phyloP scores from a whole-genome alignment of 2,888 invertebrate genomes.

The Esperia sulphurella region DNA sequence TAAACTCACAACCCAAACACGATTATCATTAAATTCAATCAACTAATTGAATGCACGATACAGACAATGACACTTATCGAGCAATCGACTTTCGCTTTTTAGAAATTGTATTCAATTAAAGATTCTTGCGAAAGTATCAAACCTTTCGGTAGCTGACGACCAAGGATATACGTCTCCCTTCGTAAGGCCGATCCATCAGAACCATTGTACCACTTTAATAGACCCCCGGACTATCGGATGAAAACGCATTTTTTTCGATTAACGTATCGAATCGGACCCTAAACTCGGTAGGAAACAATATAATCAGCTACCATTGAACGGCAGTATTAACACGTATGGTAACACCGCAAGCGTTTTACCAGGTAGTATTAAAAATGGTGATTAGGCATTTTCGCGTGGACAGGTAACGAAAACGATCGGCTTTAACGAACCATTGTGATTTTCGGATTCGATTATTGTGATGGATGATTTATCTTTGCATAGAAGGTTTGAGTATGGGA shows the following conservation, averaged over 20 bases:
- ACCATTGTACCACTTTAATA: constrained; percentile 56
- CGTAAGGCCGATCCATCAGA: constrained; percentile 46
- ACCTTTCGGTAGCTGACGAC: constrained; percentile 12
- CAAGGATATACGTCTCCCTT: constrained; percentile 13
- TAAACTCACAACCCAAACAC: constrained; percentile 14
- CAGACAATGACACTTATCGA: constrained; percentile 26
- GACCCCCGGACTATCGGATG: constrained; percentile 56
- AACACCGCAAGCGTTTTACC: constrained; percentile 30
- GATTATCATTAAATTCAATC: constrained; percentile 20
- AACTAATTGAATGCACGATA: constrained; percentile 25
- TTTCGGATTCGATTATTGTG: constrained; percentile 70
- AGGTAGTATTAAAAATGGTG: constrained; percentile 70
- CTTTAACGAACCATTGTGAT: constrained; percentile 75
- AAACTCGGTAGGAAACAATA: constrained; percentile 68
- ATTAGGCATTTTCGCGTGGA: constrained; percentile 56
- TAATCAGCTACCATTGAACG: constrained; percentile 72
- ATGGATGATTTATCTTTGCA: constrained; percentile 52
- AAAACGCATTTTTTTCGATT: constrained; percentile 71
- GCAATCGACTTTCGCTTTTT: constrained; percentile 16
- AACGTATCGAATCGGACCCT: constrained; percentile 68
- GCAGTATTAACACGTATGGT: constrained; percentile 31
- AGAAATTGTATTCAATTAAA: constrained; percentile 37
- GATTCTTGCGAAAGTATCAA: constrained; percentile 39
- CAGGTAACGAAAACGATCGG: constrained; percentile 40
- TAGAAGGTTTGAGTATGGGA: constrained; percentile 10